These are phyloP conservation scores for Osedax fenrisi DNA, from an alignment of 2,888 invertebrate species.

Conservation along the genomic window DNA sequence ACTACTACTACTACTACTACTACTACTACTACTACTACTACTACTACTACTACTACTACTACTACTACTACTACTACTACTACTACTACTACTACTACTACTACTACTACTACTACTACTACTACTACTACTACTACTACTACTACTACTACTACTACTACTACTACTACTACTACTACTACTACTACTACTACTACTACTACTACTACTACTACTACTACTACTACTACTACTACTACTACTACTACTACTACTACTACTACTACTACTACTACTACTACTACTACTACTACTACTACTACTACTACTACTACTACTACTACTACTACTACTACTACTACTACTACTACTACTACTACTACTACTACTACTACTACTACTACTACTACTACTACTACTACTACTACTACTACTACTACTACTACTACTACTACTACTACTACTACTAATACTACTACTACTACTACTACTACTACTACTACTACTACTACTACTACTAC, in stretches of 20 bases:
- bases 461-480: conserved; percentile 32
- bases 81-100: conserved; percentile 9
- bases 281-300: conserved; percentile 29
- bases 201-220: conserved; percentile 10
- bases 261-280: conserved; percentile 26
- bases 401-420: conserved; percentile 31
- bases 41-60: conserved; percentile 26
- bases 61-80: conserved; percentile 17
- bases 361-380: conserved; percentile 32
- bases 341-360: conserved; percentile 32
- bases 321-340: conserved; percentile 21
- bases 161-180: conserved; percentile 17
- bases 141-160: conserved; percentile 11
- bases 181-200: conserved; percentile 19
- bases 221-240: conserved; percentile 13
- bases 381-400: conserved; percentile 32
- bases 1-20: conserved; percentile 5
- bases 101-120: conserved; percentile 10
- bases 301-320: conserved; percentile 26
- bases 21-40: conserved; percentile 13
- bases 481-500: conserved; percentile 32
- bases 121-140: conserved; percentile 12
- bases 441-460: conserved; percentile 14
- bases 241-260: conserved; percentile 18
- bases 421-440: conserved; percentile 31